A percentile compares a stretch with the other conserved stretches of the same genome.
Conservation (phyloP, 2,888 invertebrate species). For the Plebejus melissa region DNA sequence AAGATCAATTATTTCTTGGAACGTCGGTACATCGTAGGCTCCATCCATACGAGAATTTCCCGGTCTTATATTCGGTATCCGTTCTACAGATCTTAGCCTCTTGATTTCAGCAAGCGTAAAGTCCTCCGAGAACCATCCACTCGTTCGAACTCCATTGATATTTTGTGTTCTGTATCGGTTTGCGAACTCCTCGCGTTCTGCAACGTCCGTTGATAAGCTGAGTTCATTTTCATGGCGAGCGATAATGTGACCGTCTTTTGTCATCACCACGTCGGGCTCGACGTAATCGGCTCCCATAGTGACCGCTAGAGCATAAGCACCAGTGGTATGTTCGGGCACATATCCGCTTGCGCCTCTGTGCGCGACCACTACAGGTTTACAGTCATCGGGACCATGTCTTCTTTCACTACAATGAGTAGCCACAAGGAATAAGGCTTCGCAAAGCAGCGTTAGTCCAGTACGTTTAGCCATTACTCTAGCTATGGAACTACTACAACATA, state of each 20-base stretch:
- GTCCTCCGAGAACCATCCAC: conserved; percentile 69
- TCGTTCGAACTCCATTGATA: conserved; percentile 50
- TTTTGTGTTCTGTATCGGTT: conserved; percentile 52
- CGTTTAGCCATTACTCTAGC: conserved; percentile 24
- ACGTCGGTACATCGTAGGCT: conserved; percentile 56
- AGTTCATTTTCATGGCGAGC: conserved; percentile 68
- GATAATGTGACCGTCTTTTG: conserved; percentile 58
- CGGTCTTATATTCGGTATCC: conserved; percentile 56
- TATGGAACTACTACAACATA: not conserved
- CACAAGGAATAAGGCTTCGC: conserved; percentile 25
- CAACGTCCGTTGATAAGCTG: conserved; percentile 57
- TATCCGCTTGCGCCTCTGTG: conserved; percentile 70
- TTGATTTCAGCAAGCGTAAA: conserved; percentile 66
- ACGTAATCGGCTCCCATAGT: conserved; percentile 68
- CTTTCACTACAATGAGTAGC: conserved; percentile 22
- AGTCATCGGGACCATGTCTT: conserved; percentile 43
- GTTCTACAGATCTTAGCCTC: conserved; percentile 57
- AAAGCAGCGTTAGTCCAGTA: not conserved
- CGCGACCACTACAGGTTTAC: conserved; percentile 55
- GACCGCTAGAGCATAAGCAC: conserved; percentile 63
- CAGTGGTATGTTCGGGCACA: conserved; percentile 68
- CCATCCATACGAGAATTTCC: conserved; percentile 63
- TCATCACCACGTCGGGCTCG: conserved; percentile 69
- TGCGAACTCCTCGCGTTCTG: conserved; percentile 53
- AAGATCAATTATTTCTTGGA: conserved; percentile 65